Evolutionary conservation across 2,797 vertebrate genomes (phyloP).

Genomic region (Tangara arthus): DNA sequence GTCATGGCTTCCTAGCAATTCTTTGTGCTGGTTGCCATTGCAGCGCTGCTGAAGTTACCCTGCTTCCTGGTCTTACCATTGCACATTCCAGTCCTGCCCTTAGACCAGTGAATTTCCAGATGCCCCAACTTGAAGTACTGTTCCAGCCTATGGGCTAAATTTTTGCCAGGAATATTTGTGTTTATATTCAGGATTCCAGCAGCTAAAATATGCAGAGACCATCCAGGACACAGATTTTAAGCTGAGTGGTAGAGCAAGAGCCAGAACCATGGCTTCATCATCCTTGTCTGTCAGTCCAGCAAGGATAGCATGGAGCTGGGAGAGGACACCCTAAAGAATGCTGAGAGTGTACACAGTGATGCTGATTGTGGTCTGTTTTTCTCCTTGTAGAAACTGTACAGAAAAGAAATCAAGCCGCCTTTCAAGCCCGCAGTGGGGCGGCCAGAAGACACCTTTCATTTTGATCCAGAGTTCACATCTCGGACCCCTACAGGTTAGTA

Average conservation of each 20-base stretch:
- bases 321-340: background rate
- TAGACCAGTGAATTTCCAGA: background rate
- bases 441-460: conserved; percentile 97
- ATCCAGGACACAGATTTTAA: background rate
- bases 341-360: background rate
- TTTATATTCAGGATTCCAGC: background rate
- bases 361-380: background rate
- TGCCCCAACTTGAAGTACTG: background rate
- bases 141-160: background rate
- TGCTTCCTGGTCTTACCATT: background rate
- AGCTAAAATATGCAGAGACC: background rate
- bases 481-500: conserved; percentile 89
- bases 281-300: background rate
- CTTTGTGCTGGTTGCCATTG: background rate
- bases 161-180: background rate
- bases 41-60: background rate
- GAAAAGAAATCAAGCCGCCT: conserved; percentile 89
- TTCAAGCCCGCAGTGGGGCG: conserved; percentile 94
- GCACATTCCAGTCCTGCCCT: background rate
- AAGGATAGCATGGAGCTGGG: background rate
- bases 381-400: conserved; percentile 84
- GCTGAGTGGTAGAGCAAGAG: accelerated
- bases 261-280: accelerated
- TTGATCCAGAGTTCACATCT: conserved; percentile 95
- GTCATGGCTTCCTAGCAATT: background rate